Evolutionary conservation across 2,113 vertebrate genomes (phyloP).

Genomic region (Brachypodius melanocephalos): DNA sequence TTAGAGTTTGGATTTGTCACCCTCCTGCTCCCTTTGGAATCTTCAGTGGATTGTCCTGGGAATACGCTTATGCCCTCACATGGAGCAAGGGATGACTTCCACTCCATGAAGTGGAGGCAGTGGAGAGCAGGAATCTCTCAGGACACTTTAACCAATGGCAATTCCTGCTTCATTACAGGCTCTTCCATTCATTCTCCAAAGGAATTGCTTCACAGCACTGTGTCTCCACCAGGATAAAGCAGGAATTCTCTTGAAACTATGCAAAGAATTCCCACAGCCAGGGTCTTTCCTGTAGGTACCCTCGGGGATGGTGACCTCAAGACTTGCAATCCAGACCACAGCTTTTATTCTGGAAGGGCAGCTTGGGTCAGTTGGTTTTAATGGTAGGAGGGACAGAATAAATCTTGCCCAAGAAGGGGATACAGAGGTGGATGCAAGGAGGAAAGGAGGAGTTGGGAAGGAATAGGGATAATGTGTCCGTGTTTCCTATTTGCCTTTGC

Average conservation of each 20-base stretch:
- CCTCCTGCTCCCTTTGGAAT: not conserved
- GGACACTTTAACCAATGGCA: not conserved
- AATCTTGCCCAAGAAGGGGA: not conserved
- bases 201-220: not conserved
- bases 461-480: rapidly evolving
- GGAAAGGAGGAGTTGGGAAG: not conserved
- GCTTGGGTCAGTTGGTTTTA: not conserved
- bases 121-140: not conserved
- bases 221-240: not conserved
- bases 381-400: not conserved
- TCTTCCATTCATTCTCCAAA: not conserved
- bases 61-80: not conserved
- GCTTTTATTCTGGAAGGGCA: rapidly evolving
- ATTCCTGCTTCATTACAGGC: not conserved
- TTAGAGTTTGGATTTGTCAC: not conserved
- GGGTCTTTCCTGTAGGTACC: not conserved
- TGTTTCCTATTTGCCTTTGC: not conserved
- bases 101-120: not conserved
- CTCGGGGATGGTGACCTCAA: not conserved
- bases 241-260: not conserved
- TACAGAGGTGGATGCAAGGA: not conserved
- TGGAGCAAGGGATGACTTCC: not conserved
- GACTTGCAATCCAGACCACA: not conserved
- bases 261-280: not conserved
- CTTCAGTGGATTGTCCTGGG: not conserved